Conservation (phyloP, 2,888 invertebrate species). For the Hirtodrosophila duncani region DNA sequence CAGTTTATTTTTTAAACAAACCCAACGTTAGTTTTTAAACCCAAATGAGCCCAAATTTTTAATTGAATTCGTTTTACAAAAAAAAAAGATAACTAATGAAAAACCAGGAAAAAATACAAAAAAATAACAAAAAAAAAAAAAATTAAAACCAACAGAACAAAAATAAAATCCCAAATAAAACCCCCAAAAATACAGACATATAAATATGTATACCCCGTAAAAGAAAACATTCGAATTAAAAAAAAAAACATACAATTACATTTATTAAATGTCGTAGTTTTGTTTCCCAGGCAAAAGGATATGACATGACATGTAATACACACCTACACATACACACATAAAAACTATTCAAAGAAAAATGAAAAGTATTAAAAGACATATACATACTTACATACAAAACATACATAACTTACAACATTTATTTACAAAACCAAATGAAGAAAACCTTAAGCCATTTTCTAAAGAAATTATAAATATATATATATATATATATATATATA, state of each 20-base stretch:
- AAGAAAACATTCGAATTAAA: slow-evolving; percentile 27
- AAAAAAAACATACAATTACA: slow-evolving; percentile 29
- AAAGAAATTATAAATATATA: slow-evolving; percentile 7
- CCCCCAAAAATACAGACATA: slow-evolving; percentile 36
- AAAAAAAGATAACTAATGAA: slow-evolving; percentile 30
- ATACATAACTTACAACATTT: slow-evolving; percentile 30
- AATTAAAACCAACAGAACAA: slow-evolving; percentile 34
- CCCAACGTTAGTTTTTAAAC: slow-evolving; percentile 67
- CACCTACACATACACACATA: slow-evolving; percentile 30
- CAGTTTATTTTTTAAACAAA: slow-evolving; percentile 48
- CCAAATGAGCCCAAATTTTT: slow-evolving; percentile 25
- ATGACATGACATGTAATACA: slow-evolving; percentile 11
- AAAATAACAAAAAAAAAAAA: slow-evolving; percentile 27
- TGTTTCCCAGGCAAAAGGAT: slow-evolving; percentile 50
- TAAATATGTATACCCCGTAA: slow-evolving; percentile 47
- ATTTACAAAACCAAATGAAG: slow-evolving; percentile 7
- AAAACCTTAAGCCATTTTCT: slow-evolving; percentile 4
- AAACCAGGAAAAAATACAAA: slow-evolving; percentile 34
- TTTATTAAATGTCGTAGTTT: slow-evolving; percentile 55
- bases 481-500: neutral
- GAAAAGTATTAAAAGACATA: slow-evolving; percentile 14
- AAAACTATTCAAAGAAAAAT: too few relatives aligned
- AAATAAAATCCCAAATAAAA: slow-evolving; percentile 42
- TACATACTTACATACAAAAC: slow-evolving; percentile 24
- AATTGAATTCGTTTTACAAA: slow-evolving; percentile 49